phyloP scores from a whole-genome alignment of 2,888 invertebrate species.

The Phyllotreta cruciferae region DNA sequence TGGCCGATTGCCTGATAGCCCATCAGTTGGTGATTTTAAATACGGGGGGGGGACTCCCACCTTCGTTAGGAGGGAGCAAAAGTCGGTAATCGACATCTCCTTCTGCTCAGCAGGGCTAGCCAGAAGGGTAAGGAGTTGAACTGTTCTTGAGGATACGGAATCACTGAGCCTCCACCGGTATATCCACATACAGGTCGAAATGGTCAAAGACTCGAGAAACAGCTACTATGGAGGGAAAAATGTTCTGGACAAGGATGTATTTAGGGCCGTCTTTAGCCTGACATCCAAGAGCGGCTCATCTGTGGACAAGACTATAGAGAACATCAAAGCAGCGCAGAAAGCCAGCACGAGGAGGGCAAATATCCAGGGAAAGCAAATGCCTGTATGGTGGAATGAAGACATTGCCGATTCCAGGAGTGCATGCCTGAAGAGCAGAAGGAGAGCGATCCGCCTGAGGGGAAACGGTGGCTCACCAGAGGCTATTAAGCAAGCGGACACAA shows the following conservation, averaged over 20 bases:
- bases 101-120: conserved; percentile 5
- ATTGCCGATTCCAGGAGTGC: neutral
- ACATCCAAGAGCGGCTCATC: neutral
- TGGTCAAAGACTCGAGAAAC: neutral
- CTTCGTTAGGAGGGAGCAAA: conserved; percentile 19
- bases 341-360: neutral
- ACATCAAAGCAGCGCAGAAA: conserved; percentile 1
- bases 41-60: conserved; percentile 17
- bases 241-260: neutral
- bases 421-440: neutral
- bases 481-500: neutral
- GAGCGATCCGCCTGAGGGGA: neutral
- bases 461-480: neutral
- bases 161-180: conserved; percentile 22
- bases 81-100: conserved; percentile 15
- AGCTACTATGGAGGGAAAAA: neutral
- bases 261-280: neutral
- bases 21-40: conserved; percentile 9
- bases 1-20: neutral
- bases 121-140: neutral
- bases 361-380: neutral
- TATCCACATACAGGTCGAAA: conserved; percentile 10
- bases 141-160: conserved; percentile 4
- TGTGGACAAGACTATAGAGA: neutral
- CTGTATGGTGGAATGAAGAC: conserved; percentile 17